Percentiles rank a stretch among this genome's conserved stretches.
Conservation (phyloP, 2,888 invertebrate genomes). For the Ptilodon capucinus region DNA sequence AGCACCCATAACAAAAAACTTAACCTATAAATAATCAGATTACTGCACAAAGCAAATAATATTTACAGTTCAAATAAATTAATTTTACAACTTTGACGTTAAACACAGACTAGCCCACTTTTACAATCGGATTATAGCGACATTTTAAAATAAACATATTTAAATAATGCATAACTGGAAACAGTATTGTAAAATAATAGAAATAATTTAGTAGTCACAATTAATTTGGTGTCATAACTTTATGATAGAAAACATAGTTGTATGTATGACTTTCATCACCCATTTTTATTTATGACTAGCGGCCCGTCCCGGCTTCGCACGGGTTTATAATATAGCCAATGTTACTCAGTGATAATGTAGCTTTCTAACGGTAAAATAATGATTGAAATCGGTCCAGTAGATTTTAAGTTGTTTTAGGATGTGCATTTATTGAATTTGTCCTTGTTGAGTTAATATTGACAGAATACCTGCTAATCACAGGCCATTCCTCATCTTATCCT, state of each 20-base stretch:
- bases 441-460: too few species aligned
- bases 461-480: too few species aligned
- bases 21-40: neutral
- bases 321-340: too few species aligned
- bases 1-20: neutral
- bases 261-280: too few species aligned
- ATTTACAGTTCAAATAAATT: neutral
- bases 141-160: neutral
- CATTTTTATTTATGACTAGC: too few species aligned
- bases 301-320: too few species aligned
- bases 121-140: neutral
- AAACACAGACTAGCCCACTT: neutral
- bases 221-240: neutral
- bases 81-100: neutral
- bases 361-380: too few species aligned
- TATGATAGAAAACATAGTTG: neutral
- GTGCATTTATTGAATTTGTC: too few species aligned
- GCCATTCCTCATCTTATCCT: too few species aligned
- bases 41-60: neutral
- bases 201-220: neutral
- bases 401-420: too few species aligned
- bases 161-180: neutral
- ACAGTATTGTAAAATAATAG: neutral
- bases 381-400: too few species aligned
- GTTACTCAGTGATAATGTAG: too few species aligned